Percentiles rank a stretch among this genome's conserved stretches.
phyloP scores from a whole-genome alignment of 2,113 vertebrate genomes.

The Scortum barcoo region DNA sequence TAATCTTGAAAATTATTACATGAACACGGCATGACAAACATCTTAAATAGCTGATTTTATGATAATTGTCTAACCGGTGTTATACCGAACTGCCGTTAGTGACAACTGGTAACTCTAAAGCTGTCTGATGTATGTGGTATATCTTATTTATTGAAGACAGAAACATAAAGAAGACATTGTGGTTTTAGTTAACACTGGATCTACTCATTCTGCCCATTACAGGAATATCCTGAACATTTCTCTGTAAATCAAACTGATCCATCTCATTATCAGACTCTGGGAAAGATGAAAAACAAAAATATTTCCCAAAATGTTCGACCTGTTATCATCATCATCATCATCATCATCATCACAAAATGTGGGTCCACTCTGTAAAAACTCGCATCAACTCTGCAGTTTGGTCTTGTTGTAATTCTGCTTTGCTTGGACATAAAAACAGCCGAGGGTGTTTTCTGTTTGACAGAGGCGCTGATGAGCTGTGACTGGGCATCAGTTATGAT shows the following conservation, averaged over 20 bases:
- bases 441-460: slow-evolving; percentile 12
- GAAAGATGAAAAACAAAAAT: background rate
- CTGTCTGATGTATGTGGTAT: background rate
- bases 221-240: no score
- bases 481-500: slow-evolving; percentile 15
- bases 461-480: slow-evolving; percentile 34
- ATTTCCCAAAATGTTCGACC: background rate
- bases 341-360: background rate
- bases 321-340: background rate
- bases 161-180: background rate
- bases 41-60: no score
- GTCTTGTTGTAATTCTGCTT: slow-evolving; percentile 21
- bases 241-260: no score
- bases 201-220: background rate
- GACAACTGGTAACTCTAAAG: background rate
- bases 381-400: slow-evolving; percentile 32
- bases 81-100: no score
- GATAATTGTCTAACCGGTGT: no score
- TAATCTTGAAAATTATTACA: no score
- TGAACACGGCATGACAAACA: no score
- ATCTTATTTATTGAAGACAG: background rate
- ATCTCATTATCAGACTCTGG: background rate
- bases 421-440: slow-evolving; percentile 37
- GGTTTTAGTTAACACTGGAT: background rate
- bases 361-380: background rate